Base-by-base conservation (phyloP, 2,797 vertebrate genomes). In the Acanthiza pusilla region DNA sequence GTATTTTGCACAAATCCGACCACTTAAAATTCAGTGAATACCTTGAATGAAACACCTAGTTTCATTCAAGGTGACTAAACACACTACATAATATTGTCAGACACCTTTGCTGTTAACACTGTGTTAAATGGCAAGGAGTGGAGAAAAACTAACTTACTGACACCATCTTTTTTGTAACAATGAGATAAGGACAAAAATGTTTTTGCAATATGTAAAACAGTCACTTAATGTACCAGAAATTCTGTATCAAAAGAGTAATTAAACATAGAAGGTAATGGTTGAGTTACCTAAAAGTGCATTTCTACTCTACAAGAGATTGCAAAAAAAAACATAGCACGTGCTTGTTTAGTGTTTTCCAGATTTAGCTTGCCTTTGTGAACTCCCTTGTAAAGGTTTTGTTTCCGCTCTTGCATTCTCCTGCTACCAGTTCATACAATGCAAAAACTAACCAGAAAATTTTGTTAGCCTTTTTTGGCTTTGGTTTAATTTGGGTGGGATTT, bases 401-500 rank as follows among this genome's bases (percentile, higher is more conserved):
- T 18, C 19, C 7, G 8, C 25, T 60, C 6, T 43, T 65, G 17
- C 4, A 5, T 79, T 60, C 5, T 60, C 9, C 21, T 63, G 10
- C 16, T 63, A 61, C 5, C 5, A 16, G 14, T 14, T 85, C 7
- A 5, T 10, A 75, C 70, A 58, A 32, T 4, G 51, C 3, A 88
- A 72, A 70, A 47, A 47, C 10, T 22, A 38, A 50, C 27, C 11
- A 29, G 13, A 79, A 67, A 40, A 13, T 29, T 16, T 53, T 62
- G 1, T 34, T 45, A 17, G 17, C 2, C 1, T 25, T 48, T 48
- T 50, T 55, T 1, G 0, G 4, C 1, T 68, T 73, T 26, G 5
- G 1, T 40, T 60, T 42, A 65, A 3, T 40, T 48, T 48, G 3
- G 4, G 7, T 53, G 30, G 13, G 9, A 34, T 16, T 50, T 5